Conservation (phyloP, 2,113 vertebrate genomes). For the Amphiprion percula region DNA sequence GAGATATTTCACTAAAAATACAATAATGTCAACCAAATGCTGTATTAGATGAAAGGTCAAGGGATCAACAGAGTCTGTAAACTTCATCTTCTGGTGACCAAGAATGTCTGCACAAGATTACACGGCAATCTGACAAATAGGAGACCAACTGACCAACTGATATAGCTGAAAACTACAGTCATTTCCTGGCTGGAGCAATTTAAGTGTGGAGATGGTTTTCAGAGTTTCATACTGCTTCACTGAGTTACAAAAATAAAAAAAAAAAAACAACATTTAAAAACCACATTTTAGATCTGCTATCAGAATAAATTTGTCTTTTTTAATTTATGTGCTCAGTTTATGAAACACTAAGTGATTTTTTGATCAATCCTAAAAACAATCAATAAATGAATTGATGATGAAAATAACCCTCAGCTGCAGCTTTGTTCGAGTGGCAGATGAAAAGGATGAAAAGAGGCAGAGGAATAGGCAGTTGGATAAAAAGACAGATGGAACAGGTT, state of each 20-base stretch:
- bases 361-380: background rate
- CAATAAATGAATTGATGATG: background rate
- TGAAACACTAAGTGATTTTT: no score
- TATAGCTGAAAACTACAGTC: no score
- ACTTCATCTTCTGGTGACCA: background rate
- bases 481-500: constrained; percentile 67
- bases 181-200: no score
- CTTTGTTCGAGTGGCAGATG: constrained; percentile 33
- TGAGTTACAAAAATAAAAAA: no score
- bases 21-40: background rate
- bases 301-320: no score
- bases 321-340: no score
- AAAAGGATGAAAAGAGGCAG: constrained; percentile 49
- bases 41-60: background rate
- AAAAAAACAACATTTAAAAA: no score
- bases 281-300: no score
- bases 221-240: no score
- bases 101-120: background rate
- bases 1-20: background rate
- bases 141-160: background rate
- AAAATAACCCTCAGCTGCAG: constrained; percentile 8
- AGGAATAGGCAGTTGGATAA: constrained; percentile 36
- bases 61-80: background rate
- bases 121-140: background rate
- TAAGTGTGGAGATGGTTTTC: no score